Evolutionary conservation across 2,113 vertebrate species (phyloP).

Genomic region (Sinocyclocheilus anshuiensis): DNA sequence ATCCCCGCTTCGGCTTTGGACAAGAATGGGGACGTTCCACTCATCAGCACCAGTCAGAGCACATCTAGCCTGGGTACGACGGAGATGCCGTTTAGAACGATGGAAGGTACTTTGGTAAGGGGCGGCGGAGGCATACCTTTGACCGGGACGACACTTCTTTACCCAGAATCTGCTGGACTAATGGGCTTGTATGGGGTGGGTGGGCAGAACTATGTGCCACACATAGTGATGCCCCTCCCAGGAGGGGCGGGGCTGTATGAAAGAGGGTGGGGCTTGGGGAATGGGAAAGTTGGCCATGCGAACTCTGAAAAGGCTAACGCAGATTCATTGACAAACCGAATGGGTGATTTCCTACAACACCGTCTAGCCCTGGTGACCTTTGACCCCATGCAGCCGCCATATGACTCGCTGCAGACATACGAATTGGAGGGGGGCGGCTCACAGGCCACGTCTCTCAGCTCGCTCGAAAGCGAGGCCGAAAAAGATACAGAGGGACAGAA

Average conservation of each 20-base stretch:
- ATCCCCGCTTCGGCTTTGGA: not conserved
- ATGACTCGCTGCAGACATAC: conserved; percentile 89
- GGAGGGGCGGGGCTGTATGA: conserved; percentile 53
- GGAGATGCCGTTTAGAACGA: conserved; percentile 49
- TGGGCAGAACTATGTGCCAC: conserved; percentile 60
- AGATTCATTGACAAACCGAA: conserved; percentile 67
- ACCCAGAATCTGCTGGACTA: conserved; percentile 56
- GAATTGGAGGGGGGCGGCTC: conserved; percentile 85
- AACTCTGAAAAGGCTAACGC: conserved; percentile 6
- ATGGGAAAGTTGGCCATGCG: conserved; percentile 25
- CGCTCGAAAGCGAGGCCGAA: conserved; percentile 78
- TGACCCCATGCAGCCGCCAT: conserved; percentile 85
- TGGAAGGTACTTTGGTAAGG: conserved; percentile 58
- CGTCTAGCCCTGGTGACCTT: conserved; percentile 82
- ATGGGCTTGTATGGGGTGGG: conserved; percentile 65
- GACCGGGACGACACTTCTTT: conserved; percentile 47
- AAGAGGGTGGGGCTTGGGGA: conserved; percentile 49
- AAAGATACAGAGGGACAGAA: conserved; percentile 54
- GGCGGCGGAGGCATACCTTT: conserved; percentile 44
- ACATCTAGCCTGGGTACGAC: not conserved
- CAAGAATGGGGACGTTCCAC: not conserved
- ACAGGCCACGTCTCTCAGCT: conserved; percentile 84
- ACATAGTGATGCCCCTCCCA: conserved; percentile 59
- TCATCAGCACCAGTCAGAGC: conserved; percentile 32
- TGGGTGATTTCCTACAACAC: conserved; percentile 83